These are phyloP conservation scores for Schmidtea mediterranea DNA, from an alignment of 1,140 invertebrate genomes.

Conservation along the genomic window DNA sequence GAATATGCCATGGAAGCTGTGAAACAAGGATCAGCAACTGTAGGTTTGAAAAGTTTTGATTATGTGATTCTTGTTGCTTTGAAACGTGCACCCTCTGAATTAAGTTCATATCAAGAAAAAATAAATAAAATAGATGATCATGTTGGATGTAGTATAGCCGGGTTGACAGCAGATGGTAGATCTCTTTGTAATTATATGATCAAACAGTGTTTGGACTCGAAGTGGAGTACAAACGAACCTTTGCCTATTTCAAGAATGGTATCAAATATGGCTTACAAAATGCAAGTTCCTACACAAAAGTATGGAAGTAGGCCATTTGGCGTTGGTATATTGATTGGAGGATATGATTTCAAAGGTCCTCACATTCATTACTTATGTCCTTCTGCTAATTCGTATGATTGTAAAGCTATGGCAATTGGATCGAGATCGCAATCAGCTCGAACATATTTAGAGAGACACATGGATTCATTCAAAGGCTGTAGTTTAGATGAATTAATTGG, in stretches of 20 bases:
- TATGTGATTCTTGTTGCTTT: constrained; percentile 74
- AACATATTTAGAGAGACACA: constrained; percentile 76
- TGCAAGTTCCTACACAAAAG: constrained; percentile 83
- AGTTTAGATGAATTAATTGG: constrained; percentile 59
- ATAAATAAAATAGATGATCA: constrained; percentile 80
- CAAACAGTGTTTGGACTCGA: constrained; percentile 65
- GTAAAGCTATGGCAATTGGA: constrained; percentile 93
- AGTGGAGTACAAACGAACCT: constrained; percentile 31
- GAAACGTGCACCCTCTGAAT: constrained; percentile 74
- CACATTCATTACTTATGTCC: constrained; percentile 94
- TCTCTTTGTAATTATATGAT: constrained; percentile 69
- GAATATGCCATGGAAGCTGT: constrained; percentile 99
- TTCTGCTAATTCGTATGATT: constrained; percentile 84
- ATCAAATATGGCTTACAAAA: constrained; percentile 31
- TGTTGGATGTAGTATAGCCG: constrained; percentile 75
- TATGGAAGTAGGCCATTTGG: constrained; percentile 87
- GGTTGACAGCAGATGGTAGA: constrained; percentile 81
- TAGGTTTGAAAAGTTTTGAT: constrained; percentile 70
- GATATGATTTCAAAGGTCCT: constrained; percentile 75
- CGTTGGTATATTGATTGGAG: constrained; percentile 74
- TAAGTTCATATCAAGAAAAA: constrained; percentile 88
- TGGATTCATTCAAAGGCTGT: constrained; percentile 44
- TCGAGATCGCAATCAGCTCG: constrained; percentile 83
- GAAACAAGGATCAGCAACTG: constrained; percentile 73
- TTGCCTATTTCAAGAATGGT: background rate